Conservation (phyloP, 64 coral and sea anemone species). For the Actinia equina region DNA sequence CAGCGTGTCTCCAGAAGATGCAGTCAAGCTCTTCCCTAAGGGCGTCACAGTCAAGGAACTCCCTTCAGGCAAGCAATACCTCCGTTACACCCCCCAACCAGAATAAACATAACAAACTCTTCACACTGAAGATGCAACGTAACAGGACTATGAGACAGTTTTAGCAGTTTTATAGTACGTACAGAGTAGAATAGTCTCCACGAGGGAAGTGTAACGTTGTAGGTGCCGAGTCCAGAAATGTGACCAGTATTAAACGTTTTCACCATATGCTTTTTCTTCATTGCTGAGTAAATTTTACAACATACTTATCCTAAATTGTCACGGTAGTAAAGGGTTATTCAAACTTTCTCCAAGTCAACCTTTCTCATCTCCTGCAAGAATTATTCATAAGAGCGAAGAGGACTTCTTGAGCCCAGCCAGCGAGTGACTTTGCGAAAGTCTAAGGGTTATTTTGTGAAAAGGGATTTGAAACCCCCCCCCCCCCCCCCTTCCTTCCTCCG, state of each 20-base stretch:
- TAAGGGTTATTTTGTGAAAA: too few relatives aligned
- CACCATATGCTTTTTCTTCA: not conserved
- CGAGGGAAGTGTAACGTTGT: not conserved
- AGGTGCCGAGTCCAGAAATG: not conserved
- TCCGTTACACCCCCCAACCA: slow-evolving; percentile 75
- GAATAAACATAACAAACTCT: not conserved
- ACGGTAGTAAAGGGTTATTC: too few relatives aligned
- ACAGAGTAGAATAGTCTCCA: not conserved
- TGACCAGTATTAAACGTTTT: not conserved
- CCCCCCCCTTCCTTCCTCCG: too few relatives aligned
- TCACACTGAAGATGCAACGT: not conserved
- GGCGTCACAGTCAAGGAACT: slow-evolving; percentile 12
- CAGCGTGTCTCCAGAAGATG: slow-evolving; percentile 42
- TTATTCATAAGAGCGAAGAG: too few relatives aligned
- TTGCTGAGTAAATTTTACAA: too few relatives aligned
- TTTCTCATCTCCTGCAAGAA: too few relatives aligned
- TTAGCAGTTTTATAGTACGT: not conserved
- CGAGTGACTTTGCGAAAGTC: too few relatives aligned
- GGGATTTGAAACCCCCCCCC: too few relatives aligned
- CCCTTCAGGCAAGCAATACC: slow-evolving; percentile 85
- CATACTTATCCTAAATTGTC: too few relatives aligned
- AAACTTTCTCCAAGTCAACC: too few relatives aligned
- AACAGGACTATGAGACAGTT: not conserved
- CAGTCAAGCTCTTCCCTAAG: slow-evolving; percentile 39
- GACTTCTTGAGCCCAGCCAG: too few relatives aligned